Percentiles rank a stretch among this genome's conserved stretches.
Conservation (phyloP, 1,140 invertebrate genomes). For the Heliothis subflexa region DNA sequence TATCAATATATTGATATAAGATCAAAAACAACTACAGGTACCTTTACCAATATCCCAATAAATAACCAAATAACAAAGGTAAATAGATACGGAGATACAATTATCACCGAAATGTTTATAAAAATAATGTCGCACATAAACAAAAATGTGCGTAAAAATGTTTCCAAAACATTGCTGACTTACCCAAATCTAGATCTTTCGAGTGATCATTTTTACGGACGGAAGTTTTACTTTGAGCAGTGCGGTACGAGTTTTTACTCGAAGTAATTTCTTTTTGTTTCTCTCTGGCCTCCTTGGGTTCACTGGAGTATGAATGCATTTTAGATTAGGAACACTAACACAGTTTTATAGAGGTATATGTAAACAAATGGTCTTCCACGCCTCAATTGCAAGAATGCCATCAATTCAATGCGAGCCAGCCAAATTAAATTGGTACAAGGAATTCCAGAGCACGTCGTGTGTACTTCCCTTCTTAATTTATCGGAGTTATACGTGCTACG, state of each 20-base stretch:
- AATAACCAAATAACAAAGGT: too few species aligned
- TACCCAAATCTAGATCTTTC: conserved; percentile 75
- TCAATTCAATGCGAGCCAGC: conserved; percentile 13
- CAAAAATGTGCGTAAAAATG: not conserved
- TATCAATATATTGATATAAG: too few species aligned
- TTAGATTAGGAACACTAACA: conserved; percentile 28
- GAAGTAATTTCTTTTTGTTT: conserved; percentile 58
- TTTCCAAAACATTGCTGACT: conserved; percentile 47
- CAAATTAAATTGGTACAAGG: conserved; percentile 45
- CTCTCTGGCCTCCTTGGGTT: conserved; percentile 54
- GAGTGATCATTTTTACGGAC: conserved; percentile 69
- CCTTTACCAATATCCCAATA: too few species aligned
- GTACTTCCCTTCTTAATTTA: conserved; percentile 59
- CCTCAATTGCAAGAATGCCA: conserved; percentile 46
- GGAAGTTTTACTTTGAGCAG: conserved; percentile 71
- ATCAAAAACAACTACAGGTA: too few species aligned
- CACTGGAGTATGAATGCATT: conserved; percentile 62
- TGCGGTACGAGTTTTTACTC: conserved; percentile 53
- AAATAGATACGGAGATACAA: too few species aligned
- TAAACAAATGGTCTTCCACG: conserved; percentile 45
- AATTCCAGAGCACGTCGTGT: conserved; percentile 36
- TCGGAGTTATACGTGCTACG: conserved; percentile 55
- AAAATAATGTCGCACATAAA: too few species aligned
- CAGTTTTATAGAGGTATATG: conserved; percentile 22
- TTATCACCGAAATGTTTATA: too few species aligned